Percentiles rank a stretch among this genome's conserved stretches.
phyloP scores from a whole-genome alignment of 2,797 vertebrate genomes.

The Moxostoma hubbsi region DNA sequence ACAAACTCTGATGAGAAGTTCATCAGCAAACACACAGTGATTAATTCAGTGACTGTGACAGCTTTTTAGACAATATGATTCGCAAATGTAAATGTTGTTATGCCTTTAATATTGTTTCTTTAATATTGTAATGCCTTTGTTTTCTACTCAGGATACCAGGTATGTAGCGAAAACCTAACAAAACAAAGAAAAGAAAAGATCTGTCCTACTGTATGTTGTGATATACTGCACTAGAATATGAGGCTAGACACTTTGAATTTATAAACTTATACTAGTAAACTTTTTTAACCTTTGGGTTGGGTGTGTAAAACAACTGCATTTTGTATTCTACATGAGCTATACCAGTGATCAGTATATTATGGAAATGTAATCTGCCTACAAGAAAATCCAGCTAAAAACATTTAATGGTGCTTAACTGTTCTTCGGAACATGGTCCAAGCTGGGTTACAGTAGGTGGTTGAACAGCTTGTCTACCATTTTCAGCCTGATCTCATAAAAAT shows the following conservation, averaged over 20 bases:
- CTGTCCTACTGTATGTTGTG: not conserved
- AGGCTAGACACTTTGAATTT: not conserved
- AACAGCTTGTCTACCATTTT: no score
- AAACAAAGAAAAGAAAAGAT: constrained; percentile 37
- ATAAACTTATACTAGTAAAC: not conserved
- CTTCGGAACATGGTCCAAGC: no score
- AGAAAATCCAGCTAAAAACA: not conserved
- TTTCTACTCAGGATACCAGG: constrained; percentile 22
- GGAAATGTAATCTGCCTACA: not conserved
- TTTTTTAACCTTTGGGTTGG: not conserved
- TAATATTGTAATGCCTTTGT: not conserved
- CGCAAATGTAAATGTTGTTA: constrained; percentile 25
- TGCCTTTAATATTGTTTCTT: not conserved
- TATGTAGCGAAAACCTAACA: constrained; percentile 33
- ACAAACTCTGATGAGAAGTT: constrained; percentile 22
- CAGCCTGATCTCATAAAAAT: no score
- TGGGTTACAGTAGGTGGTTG: not conserved
- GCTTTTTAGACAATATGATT: constrained; percentile 37
- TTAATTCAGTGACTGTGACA: constrained; percentile 8
- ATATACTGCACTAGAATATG: not conserved
- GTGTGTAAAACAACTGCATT: not conserved
- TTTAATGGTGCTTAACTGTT: no score
- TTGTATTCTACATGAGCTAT: not conserved
- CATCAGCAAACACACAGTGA: constrained; percentile 20
- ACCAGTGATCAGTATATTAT: constrained; percentile 5